Evolutionary conservation across 2,888 invertebrate genomes (phyloP).

Genomic region (Caenorhabditis sp.): DNA sequence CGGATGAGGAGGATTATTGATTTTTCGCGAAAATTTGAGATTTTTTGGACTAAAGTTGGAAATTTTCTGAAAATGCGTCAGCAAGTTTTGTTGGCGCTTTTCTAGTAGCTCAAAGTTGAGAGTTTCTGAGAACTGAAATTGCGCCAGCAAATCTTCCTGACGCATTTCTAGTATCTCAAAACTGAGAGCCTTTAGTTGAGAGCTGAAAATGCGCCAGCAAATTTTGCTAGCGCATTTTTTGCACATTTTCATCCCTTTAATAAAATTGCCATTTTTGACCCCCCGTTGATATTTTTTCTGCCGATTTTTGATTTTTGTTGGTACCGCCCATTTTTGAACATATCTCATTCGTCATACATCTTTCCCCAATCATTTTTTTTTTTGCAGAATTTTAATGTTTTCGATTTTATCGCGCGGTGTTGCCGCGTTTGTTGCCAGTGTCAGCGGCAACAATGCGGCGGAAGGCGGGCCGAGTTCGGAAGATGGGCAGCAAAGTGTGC

Average conservation of each 20-base stretch:
- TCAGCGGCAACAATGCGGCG: constrained; percentile 10
- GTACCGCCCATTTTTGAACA: not conserved
- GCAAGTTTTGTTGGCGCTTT: no score
- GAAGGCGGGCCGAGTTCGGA: not conserved
- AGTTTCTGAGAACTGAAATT: no score
- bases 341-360: no score
- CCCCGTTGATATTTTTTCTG: not conserved
- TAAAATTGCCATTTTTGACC: no score
- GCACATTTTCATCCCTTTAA: no score
- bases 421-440: constrained; percentile 47
- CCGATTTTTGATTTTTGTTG: not conserved
- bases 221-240: no score
- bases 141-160: no score
- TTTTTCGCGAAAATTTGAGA: not conserved
- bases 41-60: not conserved
- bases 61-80: not conserved
- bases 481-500: not conserved
- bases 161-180: no score
- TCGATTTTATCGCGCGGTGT: constrained; percentile 40
- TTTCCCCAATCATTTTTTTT: no score
- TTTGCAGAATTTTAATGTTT: constrained; percentile 30
- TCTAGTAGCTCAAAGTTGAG: no score
- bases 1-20: not conserved
- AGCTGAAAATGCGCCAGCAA: no score
- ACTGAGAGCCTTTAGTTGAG: no score